Evolutionary conservation across 1,140 invertebrate genomes (phyloP).

Genomic region (Dryas iulia): DNA sequence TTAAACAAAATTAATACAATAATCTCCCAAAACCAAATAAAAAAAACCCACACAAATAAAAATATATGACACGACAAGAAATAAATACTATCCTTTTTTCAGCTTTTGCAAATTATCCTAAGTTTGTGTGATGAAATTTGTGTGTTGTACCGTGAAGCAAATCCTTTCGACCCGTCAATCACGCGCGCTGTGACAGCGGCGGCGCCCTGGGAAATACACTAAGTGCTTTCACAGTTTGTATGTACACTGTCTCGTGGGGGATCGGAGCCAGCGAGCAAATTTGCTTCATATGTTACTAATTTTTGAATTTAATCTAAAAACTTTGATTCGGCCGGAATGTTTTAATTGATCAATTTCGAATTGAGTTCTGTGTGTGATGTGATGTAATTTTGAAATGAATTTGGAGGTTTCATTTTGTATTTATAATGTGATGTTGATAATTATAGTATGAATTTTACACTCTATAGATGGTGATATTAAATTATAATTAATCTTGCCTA

Average conservation of each 20-base stretch:
- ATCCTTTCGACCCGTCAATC: conserved; percentile 42
- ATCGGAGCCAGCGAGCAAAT: conserved; percentile 10
- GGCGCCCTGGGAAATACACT: conserved; percentile 38
- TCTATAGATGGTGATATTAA: too few relatives aligned
- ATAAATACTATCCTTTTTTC: neutral
- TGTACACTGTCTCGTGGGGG: conserved; percentile 19
- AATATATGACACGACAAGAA: neutral
- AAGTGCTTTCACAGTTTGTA: conserved; percentile 40
- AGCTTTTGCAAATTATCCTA: conserved; percentile 1
- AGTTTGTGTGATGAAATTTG: conserved; percentile 23
- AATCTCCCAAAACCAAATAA: neutral
- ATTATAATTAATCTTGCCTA: too few relatives aligned
- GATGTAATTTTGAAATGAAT: too few relatives aligned
- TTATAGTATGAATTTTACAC: too few relatives aligned
- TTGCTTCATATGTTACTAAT: conserved; percentile 1
- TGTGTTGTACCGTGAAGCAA: conserved; percentile 36
- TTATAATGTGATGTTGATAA: too few relatives aligned
- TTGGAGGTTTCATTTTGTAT: too few relatives aligned
- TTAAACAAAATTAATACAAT: too few relatives aligned
- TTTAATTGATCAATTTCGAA: neutral
- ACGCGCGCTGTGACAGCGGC: conserved; percentile 29
- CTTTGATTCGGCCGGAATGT: neutral
- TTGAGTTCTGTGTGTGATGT: neutral
- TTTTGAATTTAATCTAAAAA: conserved; percentile 1
- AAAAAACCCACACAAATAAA: neutral